Percentiles rank a stretch among this genome's conserved stretches.
Evolutionary conservation across 2,888 invertebrate genomes (phyloP).

Genomic region (Parnassius orleans): DNA sequence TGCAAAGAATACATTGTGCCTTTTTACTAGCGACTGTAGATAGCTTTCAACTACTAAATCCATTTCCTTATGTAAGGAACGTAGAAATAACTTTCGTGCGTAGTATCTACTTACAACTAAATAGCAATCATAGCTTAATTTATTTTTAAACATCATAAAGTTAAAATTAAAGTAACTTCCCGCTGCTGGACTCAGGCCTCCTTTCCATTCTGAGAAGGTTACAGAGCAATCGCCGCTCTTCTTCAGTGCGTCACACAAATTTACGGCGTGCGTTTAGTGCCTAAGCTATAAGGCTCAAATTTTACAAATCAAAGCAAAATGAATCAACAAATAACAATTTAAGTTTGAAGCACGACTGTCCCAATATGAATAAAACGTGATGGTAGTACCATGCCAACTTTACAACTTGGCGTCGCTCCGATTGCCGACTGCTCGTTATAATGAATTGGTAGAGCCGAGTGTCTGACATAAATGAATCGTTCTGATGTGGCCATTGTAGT

Average conservation of each 20-base stretch:
- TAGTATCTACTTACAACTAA: too few relatives aligned
- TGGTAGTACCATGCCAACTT: conserved; percentile 31
- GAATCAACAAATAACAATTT: conserved; percentile 23
- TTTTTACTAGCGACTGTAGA: too few relatives aligned
- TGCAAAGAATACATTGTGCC: too few relatives aligned
- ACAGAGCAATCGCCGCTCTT: too few relatives aligned
- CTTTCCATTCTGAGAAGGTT: too few relatives aligned
- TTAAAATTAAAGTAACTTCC: too few relatives aligned
- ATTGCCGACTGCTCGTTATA: conserved; percentile 40
- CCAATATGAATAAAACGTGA: background rate
- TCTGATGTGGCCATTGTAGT: conserved; percentile 53
- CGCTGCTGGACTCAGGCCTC: too few relatives aligned
- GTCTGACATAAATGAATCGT: conserved; percentile 51
- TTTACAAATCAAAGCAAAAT: background rate
- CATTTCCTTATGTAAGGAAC: background rate
- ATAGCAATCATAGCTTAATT: too few relatives aligned
- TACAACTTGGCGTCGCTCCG: conserved; percentile 32
- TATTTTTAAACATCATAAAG: too few relatives aligned
- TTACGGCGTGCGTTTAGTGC: too few relatives aligned
- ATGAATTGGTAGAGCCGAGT: conserved; percentile 52
- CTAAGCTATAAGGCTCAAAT: too few relatives aligned
- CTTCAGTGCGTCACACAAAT: too few relatives aligned
- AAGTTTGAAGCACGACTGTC: conserved; percentile 25
- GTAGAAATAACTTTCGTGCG: background rate
- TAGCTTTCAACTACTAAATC: background rate